phyloP scores from a whole-genome alignment of 2,888 invertebrate genomes.

The Eupithecia subfuscata region DNA sequence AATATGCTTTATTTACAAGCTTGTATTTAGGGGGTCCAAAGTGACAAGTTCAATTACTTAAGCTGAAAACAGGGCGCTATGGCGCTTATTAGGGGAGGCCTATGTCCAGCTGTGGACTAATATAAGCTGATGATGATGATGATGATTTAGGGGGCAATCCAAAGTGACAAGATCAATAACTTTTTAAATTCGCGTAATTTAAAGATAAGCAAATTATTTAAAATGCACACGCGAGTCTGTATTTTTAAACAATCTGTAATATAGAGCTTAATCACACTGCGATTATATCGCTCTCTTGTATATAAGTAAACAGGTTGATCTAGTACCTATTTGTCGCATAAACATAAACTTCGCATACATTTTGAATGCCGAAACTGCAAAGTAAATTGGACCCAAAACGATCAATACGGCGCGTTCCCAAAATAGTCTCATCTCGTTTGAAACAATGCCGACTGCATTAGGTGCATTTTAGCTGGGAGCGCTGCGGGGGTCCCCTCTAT shows the following conservation, averaged over 20 bases:
- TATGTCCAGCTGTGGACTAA: too few species aligned
- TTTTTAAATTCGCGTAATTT: background rate
- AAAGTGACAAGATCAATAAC: background rate
- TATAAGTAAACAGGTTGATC: background rate
- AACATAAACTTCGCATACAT: background rate
- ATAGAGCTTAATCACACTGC: background rate
- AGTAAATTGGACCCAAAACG: conserved; percentile 15
- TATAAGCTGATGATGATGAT: too few species aligned
- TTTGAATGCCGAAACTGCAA: conserved; percentile 9
- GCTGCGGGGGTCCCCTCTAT: conserved; percentile 54
- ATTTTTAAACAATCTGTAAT: too few species aligned
- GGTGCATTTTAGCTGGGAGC: conserved; percentile 41
- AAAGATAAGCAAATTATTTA: background rate
- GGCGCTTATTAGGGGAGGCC: too few species aligned
- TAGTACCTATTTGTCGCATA: background rate
- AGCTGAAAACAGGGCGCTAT: too few species aligned
- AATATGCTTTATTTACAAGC: background rate
- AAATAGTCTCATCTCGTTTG: conserved; percentile 32
- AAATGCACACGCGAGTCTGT: background rate
- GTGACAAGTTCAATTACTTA: background rate
- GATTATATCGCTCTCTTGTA: background rate
- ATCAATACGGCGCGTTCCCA: conserved; percentile 35
- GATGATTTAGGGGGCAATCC: background rate
- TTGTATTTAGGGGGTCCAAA: background rate
- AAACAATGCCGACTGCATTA: conserved; percentile 38